Conservation (phyloP, 2,113 vertebrate genomes). For the Athene noctua region DNA sequence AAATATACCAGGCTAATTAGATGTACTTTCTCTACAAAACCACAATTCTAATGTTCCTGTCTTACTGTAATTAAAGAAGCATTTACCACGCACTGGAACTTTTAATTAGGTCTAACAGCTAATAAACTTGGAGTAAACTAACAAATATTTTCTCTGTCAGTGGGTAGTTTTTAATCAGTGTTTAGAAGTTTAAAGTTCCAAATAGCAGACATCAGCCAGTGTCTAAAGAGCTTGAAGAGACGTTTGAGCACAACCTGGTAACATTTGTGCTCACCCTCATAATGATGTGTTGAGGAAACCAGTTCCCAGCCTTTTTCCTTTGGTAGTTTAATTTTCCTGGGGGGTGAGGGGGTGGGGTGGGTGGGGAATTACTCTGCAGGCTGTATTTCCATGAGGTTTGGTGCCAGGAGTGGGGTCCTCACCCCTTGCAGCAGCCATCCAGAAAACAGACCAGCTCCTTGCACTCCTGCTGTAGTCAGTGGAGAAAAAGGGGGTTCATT, state of each 20-base stretch:
- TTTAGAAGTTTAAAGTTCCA: conserved; percentile 30
- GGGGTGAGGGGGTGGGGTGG: too few species aligned
- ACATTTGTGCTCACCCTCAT: rapidly evolving
- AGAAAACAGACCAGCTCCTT: neutral
- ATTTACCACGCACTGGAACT: conserved; percentile 65
- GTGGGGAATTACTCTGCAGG: neutral
- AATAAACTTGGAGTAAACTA: conserved; percentile 69
- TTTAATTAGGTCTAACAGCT: conserved; percentile 71
- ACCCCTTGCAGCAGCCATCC: neutral
- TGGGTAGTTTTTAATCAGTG: conserved; percentile 45
- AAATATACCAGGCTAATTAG: conserved; percentile 65
- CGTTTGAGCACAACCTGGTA: neutral
- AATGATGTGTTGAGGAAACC: neutral
- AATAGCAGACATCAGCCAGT: neutral
- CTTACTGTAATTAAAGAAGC: conserved; percentile 69
- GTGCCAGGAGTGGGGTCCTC: neutral
- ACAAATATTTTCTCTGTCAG: conserved; percentile 64
- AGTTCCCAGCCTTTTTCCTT: neutral
- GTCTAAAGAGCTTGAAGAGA: neutral
- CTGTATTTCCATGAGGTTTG: neutral
- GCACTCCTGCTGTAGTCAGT: neutral
- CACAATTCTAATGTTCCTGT: conserved; percentile 64
- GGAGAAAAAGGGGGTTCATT: neutral
- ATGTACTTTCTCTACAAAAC: conserved; percentile 66
- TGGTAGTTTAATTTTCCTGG: neutral